phyloP scores from a whole-genome alignment of 2,797 vertebrate species.

The Sitta carolinensis region DNA sequence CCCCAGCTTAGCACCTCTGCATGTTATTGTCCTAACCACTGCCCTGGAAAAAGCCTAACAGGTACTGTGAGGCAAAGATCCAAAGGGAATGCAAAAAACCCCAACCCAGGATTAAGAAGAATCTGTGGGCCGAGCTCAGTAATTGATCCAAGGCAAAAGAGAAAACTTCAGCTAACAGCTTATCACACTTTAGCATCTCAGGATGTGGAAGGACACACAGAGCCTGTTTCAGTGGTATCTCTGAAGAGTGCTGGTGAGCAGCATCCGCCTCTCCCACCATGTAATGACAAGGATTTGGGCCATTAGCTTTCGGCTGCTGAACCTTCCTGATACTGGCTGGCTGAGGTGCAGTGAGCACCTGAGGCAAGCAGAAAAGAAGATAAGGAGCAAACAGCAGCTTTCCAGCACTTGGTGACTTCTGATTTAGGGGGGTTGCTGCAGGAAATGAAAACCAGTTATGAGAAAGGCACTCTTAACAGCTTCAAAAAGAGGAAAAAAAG shows the following conservation, averaged over 20 bases:
- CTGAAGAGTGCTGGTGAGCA: background rate
- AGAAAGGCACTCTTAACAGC: background rate
- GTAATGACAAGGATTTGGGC: background rate
- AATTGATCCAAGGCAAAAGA: background rate
- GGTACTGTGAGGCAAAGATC: background rate
- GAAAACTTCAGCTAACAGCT: background rate
- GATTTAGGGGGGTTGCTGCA: background rate
- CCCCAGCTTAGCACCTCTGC: background rate
- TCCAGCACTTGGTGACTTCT: background rate
- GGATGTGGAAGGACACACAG: background rate
- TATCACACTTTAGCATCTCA: background rate
- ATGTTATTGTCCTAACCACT: background rate
- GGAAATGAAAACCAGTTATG: background rate
- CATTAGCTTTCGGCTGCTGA: slow-evolving; percentile 22
- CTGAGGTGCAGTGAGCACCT: background rate
- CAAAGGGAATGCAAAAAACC: background rate
- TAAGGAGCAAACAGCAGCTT: background rate
- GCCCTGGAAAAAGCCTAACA: background rate
- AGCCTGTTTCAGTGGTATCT: background rate
- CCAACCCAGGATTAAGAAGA: background rate
- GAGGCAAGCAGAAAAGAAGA: background rate
- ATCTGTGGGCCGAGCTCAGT: background rate
- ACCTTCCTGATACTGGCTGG: background rate
- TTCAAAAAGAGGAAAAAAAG: background rate
- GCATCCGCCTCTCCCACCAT: background rate